Percentiles rank a stretch among this genome's conserved stretches.
Conservation (phyloP, 2,113 vertebrate species). For the Menidia beryllina region DNA sequence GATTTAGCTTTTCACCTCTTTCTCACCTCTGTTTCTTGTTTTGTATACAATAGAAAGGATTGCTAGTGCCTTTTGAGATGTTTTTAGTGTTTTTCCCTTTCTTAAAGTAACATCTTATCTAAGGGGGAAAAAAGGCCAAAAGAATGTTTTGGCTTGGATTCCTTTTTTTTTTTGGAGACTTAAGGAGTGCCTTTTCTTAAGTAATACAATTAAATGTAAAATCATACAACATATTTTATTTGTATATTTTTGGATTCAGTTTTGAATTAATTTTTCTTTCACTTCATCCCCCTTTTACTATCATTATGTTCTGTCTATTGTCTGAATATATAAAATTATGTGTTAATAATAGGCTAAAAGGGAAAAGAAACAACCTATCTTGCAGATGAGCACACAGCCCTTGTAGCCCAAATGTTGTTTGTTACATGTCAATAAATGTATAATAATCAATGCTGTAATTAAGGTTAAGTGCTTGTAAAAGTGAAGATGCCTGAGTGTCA, state of each 20-base stretch:
- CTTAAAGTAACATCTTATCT: too few species aligned
- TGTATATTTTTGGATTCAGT: slow-evolving; percentile 35
- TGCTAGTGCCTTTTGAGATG: slow-evolving; percentile 61
- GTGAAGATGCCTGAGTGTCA: slow-evolving; percentile 29
- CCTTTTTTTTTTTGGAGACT: slow-evolving; percentile 21
- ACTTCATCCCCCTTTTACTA: background rate
- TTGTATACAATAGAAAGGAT: slow-evolving; percentile 15
- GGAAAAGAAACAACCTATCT: slow-evolving; percentile 22
- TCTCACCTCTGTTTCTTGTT: background rate
- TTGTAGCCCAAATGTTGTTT: slow-evolving; percentile 57
- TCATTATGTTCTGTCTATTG: slow-evolving; percentile 20
- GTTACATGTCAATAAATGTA: slow-evolving; percentile 54
- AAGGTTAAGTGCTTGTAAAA: slow-evolving; percentile 41
- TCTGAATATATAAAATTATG: too few species aligned
- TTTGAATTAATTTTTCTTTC: background rate
- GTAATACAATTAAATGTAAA: slow-evolving; percentile 27
- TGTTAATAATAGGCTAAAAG: slow-evolving; percentile 36
- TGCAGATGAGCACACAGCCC: slow-evolving; percentile 78
- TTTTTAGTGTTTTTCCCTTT: background rate
- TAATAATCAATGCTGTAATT: slow-evolving; percentile 18
- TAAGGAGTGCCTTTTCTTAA: slow-evolving; percentile 71
- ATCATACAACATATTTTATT: slow-evolving; percentile 29
- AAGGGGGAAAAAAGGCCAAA: background rate
- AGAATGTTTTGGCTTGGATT: slow-evolving; percentile 32
- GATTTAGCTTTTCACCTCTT: slow-evolving; percentile 4